phyloP scores from a whole-genome alignment of 1,140 invertebrate genomes.

The Drosophila eugracilis region DNA sequence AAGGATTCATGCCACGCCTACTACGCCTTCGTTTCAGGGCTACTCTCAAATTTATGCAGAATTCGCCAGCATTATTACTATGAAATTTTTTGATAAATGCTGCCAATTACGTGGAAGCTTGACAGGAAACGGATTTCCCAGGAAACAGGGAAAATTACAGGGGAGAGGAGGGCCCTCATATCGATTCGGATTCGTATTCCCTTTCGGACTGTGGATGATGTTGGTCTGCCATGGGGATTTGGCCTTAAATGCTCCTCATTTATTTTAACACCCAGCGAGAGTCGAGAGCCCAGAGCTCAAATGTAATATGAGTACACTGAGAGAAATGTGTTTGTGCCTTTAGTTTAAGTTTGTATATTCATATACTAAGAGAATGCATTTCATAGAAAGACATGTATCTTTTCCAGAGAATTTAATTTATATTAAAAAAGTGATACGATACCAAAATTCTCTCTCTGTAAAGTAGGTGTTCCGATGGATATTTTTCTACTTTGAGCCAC shows the following conservation, averaged over 20 bases:
- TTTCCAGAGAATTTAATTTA: neutral
- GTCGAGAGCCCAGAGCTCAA: slow-evolving; percentile 55
- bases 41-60: slow-evolving; percentile 26
- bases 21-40: neutral
- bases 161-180: slow-evolving; percentile 21
- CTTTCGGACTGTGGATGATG: slow-evolving; percentile 28
- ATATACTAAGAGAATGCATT: neutral
- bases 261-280: slow-evolving; percentile 57
- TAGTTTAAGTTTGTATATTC: neutral
- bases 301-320: slow-evolving; percentile 18
- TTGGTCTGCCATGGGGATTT: slow-evolving; percentile 47
- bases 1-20: slow-evolving; percentile 11
- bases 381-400: neutral
- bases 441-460: neutral
- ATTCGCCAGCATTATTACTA: slow-evolving; percentile 8
- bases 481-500: slow-evolving; percentile 46
- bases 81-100: slow-evolving; percentile 53
- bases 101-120: slow-evolving; percentile 42
- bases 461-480: slow-evolving; percentile 18
- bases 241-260: slow-evolving; percentile 58
- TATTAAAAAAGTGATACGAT: too few relatives aligned
- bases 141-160: slow-evolving; percentile 1
- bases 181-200: slow-evolving; percentile 31
- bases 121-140: slow-evolving; percentile 25
- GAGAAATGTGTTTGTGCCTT: neutral